These are phyloP conservation scores for Steatornis caripensis DNA, from an alignment of 2,113 vertebrate species.

Conservation along the genomic window DNA sequence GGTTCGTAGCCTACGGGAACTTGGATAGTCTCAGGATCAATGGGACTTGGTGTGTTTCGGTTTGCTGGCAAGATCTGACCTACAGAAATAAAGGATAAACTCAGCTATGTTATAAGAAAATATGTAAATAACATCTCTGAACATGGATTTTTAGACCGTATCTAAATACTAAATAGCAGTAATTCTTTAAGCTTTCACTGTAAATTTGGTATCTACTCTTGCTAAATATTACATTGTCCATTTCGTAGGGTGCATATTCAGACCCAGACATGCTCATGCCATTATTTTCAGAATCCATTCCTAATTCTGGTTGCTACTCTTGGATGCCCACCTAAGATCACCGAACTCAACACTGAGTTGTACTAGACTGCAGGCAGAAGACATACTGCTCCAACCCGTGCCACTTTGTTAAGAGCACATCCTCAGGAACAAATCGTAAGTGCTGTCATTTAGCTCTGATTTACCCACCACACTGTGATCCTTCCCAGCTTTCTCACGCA, in stretches of 20 bases:
- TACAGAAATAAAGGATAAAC: conserved; percentile 26
- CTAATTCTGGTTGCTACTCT: not conserved
- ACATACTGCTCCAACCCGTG: not conserved
- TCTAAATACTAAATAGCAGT: not conserved
- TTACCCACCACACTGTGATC: not conserved
- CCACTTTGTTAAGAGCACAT: not conserved
- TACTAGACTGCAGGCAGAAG: not conserved
- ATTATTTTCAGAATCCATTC: not conserved
- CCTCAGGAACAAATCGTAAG: not conserved
- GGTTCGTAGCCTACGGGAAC: conserved; percentile 91
- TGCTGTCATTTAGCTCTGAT: not conserved
- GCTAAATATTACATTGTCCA: not conserved
- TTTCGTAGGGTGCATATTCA: not conserved
- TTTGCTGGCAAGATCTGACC: conserved; percentile 80
- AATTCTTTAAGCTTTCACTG: not conserved
- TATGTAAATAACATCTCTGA: not conserved
- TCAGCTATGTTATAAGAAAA: not conserved
- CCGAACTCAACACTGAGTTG: not conserved
- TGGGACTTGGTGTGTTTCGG: conserved; percentile 92
- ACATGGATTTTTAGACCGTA: not conserved
- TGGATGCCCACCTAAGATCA: not conserved
- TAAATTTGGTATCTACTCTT: not conserved
- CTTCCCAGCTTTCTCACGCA: not conserved
- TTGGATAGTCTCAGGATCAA: conserved; percentile 95
- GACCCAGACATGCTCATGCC: not conserved